Base-by-base conservation (phyloP, 1,140 invertebrate species). In the Oryzaephilus surinamensis region DNA sequence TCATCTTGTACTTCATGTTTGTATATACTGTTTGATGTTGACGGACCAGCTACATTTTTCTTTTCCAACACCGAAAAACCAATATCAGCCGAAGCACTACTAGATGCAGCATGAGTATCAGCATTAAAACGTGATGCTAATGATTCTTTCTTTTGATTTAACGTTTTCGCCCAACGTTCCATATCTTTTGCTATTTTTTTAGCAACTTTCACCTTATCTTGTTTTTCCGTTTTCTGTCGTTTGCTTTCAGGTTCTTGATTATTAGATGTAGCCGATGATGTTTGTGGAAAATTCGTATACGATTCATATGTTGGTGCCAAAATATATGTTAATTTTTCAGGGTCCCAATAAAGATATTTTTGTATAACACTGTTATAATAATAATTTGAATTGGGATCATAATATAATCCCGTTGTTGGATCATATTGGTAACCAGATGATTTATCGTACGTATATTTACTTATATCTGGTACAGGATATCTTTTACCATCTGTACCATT, bases 371-470 rank as follows among this genome's bases (percentile, higher is more conserved):
- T 79, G 64, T 98, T 97, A 60, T 85, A 92, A 60, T 88, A 91
- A 60, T 94, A 95, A 62, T 92, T 89, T 6, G 91, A 90, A 55
- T 79, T 91, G 0, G 91, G 77, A 71, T 98, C 93, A 56, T 97
- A 99, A 61, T 98, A 98, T 3, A 97, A 71, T 3, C 85, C 84
- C 7, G 93, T 97, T 2, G 71, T 69, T 1, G 89, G 76, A 66
- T 99, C 95, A 62, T 95, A 98, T 57, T 97, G 97, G 59, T 95
- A 99, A 0, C 94, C 93, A 10, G 91, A 96, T 0, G 79, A 77
- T 60, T 92, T 89, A 63, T 99, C 95, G 63, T 91, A 97, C 52
- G 92, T 81, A 61, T 95, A 98, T 10, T 79, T 82, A 40, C 80
- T 81, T 1, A 86, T 79, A 76, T 98, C 92, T 13, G 95, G 95